Evolutionary conservation across 2,888 invertebrate genomes (phyloP).

Genomic region (Caenorhabditis sp.): DNA sequence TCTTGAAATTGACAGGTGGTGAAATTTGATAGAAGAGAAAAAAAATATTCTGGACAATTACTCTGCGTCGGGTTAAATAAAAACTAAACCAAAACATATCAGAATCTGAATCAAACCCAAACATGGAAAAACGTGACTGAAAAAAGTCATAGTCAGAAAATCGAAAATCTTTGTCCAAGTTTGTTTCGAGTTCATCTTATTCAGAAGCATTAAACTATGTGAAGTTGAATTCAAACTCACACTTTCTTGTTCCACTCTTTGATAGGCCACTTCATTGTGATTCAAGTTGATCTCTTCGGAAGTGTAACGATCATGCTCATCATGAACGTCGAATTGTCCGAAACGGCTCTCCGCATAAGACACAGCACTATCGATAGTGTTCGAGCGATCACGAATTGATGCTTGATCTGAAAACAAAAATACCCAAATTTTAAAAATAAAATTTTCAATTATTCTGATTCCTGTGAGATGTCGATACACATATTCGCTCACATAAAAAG

Average conservation of each 20-base stretch:
- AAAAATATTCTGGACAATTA: background rate
- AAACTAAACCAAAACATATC: no score
- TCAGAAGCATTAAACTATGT: no score
- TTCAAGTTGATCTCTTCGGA: constrained; percentile 56
- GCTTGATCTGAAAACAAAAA: constrained; percentile 3
- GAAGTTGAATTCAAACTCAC: background rate
- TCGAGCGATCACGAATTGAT: constrained; percentile 45
- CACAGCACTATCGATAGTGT: constrained; percentile 57
- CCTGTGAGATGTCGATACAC: no score
- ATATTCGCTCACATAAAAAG: no score
- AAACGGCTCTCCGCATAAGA: constrained; percentile 62
- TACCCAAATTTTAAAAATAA: background rate
- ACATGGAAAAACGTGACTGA: no score
- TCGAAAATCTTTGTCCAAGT: no score
- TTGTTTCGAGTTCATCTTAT: no score
- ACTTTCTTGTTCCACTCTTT: constrained; percentile 35
- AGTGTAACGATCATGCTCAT: constrained; percentile 48
- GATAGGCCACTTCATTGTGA: constrained; percentile 63
- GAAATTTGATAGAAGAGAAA: constrained; percentile 7
- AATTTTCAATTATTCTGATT: no score
- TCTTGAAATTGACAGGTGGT: background rate
- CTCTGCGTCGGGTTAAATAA: no score
- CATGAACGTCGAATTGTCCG: constrained; percentile 61
- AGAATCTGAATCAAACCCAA: no score
- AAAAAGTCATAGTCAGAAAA: no score